Evolutionary conservation across 64 coral and sea anemone species (phyloP).

Genomic region (Trachythela sp.): DNA sequence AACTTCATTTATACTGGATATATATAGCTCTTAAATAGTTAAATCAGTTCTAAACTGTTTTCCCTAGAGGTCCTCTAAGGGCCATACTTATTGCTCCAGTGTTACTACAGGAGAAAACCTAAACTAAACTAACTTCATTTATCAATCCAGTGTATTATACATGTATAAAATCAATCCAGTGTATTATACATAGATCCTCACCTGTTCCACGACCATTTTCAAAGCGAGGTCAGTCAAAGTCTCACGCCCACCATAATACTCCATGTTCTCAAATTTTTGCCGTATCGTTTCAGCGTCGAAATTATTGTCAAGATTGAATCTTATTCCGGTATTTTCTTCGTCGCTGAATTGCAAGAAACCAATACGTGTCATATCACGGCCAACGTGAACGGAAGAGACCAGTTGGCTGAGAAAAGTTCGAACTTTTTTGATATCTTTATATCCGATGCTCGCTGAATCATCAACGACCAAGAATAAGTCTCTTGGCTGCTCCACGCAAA

Average conservation of each 20-base stretch:
- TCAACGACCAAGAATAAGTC: neutral
- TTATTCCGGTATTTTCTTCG: neutral
- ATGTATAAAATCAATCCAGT: neutral
- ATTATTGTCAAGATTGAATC: neutral
- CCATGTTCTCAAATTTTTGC: neutral
- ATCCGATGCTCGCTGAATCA: neutral
- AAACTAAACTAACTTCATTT: neutral
- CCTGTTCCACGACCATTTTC: neutral
- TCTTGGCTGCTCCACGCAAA: neutral
- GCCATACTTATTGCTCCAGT: no score
- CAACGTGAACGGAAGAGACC: neutral
- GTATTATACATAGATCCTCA: neutral
- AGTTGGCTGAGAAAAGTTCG: neutral
- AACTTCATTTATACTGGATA: no score
- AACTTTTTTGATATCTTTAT: neutral
- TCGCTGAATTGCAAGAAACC: slow-evolving; percentile 21
- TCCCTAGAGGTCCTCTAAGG: no score
- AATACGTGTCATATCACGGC: neutral
- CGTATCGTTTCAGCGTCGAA: neutral
- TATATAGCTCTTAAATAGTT: no score
- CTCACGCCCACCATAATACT: neutral
- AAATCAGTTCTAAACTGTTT: no score
- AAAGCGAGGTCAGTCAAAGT: neutral
- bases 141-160: neutral
- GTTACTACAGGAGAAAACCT: no score